A percentile compares a stretch with the other conserved stretches of the same genome.
Evolutionary conservation across 2,888 invertebrate species (phyloP).

Genomic region (Dimorphilus gyrociliatus): DNA sequence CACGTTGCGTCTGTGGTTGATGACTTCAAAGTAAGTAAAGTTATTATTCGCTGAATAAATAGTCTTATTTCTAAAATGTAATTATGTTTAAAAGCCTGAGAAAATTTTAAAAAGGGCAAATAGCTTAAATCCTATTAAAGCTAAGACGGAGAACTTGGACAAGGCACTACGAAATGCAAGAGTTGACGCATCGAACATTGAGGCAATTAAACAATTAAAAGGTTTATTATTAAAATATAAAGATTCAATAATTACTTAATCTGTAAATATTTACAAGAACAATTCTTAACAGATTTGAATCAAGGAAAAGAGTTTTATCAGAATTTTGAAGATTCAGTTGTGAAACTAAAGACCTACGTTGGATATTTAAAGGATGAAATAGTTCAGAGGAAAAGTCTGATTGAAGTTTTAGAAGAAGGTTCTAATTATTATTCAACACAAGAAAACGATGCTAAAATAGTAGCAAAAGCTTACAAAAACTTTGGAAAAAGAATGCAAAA

Average conservation of each 20-base stretch:
- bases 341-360: conserved; percentile 62
- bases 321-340: conserved; percentile 64
- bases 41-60: no score
- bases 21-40: no score
- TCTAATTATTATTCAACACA: conserved; percentile 44
- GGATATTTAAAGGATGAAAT: conserved; percentile 59
- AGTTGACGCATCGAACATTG: conserved; percentile 57
- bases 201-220: conserved; percentile 49
- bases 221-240: conserved; percentile 39
- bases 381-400: conserved; percentile 56
- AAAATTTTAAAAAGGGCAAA: conserved; percentile 57
- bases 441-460: conserved; percentile 81
- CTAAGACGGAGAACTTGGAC: conserved; percentile 55
- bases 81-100: no score
- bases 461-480: conserved; percentile 88
- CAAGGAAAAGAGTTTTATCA: conserved; percentile 71
- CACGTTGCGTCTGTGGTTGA: no score
- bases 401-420: conserved; percentile 50
- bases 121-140: conserved; percentile 54
- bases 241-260: background rate
- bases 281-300: conserved; percentile 55
- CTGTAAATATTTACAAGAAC: background rate
- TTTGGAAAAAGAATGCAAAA: conserved; percentile 73
- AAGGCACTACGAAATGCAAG: conserved; percentile 55
- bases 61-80: no score